Evolutionary conservation across 2,797 vertebrate species (phyloP).

Genomic region (Bovichtus diacanthus): DNA sequence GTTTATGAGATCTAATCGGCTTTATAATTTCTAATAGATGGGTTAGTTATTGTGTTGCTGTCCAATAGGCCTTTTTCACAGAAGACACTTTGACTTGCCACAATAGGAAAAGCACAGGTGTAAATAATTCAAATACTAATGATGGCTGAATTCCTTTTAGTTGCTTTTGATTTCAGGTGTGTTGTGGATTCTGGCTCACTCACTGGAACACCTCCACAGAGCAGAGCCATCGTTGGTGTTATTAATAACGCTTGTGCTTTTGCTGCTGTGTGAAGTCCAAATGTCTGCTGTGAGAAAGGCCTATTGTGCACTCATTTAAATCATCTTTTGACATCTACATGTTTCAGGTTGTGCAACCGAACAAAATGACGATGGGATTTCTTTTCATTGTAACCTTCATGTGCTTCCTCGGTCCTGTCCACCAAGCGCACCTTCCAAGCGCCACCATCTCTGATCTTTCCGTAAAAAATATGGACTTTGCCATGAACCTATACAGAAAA

Average conservation of each 20-base stretch:
- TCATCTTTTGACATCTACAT: neutral
- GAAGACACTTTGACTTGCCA: too few relatives aligned
- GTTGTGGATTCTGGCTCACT: too few relatives aligned
- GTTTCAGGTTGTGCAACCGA: conserved; percentile 52
- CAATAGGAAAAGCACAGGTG: too few relatives aligned
- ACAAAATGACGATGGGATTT: conserved; percentile 64
- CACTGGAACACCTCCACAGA: too few relatives aligned
- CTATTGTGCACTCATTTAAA: neutral
- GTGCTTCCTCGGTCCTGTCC: conserved; percentile 48
- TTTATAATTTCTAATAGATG: neutral
- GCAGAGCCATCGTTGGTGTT: too few relatives aligned
- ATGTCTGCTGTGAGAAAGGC: too few relatives aligned
- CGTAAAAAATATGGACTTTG: conserved; percentile 89
- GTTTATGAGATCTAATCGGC: neutral
- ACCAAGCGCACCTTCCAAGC: conserved; percentile 46
- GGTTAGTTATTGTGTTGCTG: neutral
- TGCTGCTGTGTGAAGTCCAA: too few relatives aligned
- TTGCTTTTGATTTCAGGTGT: too few relatives aligned
- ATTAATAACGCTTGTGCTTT: too few relatives aligned
- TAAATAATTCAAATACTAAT: too few relatives aligned
- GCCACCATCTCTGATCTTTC: conserved; percentile 83
- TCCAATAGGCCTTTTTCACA: neutral
- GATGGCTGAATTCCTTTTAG: too few relatives aligned
- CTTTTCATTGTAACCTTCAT: conserved; percentile 65
- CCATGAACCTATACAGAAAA: conserved; percentile 91